Conservation (phyloP, 1,140 invertebrate genomes). For the Drosophila kohkoa region DNA sequence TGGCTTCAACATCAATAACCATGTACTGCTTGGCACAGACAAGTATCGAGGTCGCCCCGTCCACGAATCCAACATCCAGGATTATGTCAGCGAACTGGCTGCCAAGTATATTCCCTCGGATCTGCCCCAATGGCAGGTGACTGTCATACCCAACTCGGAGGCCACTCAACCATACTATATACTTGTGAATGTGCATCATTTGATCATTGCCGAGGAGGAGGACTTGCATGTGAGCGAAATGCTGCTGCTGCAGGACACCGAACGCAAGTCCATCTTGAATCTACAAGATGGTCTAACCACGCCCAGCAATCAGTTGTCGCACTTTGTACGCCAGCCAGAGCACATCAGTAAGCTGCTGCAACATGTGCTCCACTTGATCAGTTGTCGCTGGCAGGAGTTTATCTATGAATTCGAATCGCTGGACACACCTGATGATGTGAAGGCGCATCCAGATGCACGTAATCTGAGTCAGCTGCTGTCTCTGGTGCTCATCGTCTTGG, state of each 20-base stretch:
- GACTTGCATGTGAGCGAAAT: slow-evolving; percentile 90
- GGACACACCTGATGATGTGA: slow-evolving; percentile 86
- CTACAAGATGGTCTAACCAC: slow-evolving; percentile 43
- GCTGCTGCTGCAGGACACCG: slow-evolving; percentile 86
- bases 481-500: slow-evolving; percentile 68
- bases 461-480: slow-evolving; percentile 72
- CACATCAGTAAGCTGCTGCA: slow-evolving; percentile 89
- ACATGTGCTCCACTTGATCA: slow-evolving; percentile 88
- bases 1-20: slow-evolving; percentile 90
- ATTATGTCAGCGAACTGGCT: slow-evolving; percentile 91
- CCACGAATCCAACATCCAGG: slow-evolving; percentile 91
- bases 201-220: slow-evolving; percentile 89
- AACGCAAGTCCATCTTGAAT: slow-evolving; percentile 38
- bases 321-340: slow-evolving; percentile 86
- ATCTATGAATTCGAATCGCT: slow-evolving; percentile 91
- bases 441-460: slow-evolving; percentile 40
- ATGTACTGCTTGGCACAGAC: slow-evolving; percentile 87
- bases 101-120: slow-evolving; percentile 90
- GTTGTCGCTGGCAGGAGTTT: slow-evolving; percentile 92
- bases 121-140: slow-evolving; percentile 92
- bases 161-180: slow-evolving; percentile 87
- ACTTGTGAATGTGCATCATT: slow-evolving; percentile 91
- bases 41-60: slow-evolving; percentile 89
- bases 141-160: slow-evolving; percentile 87
- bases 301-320: slow-evolving; percentile 55